These are phyloP conservation scores for Himantopus leucocephalus DNA, from an alignment of 2,113 vertebrate species.

Conservation along the genomic window DNA sequence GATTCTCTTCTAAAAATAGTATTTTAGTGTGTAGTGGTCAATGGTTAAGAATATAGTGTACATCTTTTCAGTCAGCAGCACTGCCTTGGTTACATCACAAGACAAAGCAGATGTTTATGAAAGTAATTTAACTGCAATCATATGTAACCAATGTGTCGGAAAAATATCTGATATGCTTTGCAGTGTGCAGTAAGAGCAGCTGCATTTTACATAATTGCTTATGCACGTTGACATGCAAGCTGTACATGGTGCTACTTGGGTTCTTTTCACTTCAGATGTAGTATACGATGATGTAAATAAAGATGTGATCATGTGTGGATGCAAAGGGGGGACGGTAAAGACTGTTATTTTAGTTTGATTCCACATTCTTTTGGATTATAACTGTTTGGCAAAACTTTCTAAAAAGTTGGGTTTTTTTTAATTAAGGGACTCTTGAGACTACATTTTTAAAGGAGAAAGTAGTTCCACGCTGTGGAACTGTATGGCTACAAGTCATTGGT, in stretches of 20 bases:
- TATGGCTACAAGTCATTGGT: not conserved
- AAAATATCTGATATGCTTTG: conserved; percentile 4
- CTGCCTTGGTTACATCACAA: not conserved
- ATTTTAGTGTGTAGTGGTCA: not conserved
- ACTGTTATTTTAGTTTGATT: not conserved
- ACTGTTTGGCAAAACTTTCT: not conserved
- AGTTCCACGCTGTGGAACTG: not conserved
- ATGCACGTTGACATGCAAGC: not conserved
- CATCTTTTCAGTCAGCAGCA: not conserved
- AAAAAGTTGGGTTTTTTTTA: not conserved
- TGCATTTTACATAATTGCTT: conserved; percentile 43
- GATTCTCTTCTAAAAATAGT: not conserved
- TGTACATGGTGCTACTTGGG: not conserved
- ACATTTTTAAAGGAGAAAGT: not conserved
- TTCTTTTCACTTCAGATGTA: not conserved
- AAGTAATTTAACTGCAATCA: conserved; percentile 44
- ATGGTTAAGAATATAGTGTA: not conserved
- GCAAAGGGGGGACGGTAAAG: not conserved
- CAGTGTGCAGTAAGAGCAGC: not conserved
- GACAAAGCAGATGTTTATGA: conserved; percentile 1
- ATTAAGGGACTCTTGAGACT: not conserved
- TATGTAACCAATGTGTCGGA: conserved; percentile 12
- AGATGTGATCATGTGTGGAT: not conserved
- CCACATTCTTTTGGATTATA: not conserved
- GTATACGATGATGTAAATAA: not conserved